Percentiles rank a stretch among this genome's conserved stretches.
phyloP scores from a whole-genome alignment of 2,888 invertebrate species.

The Lycaena phlaeas region DNA sequence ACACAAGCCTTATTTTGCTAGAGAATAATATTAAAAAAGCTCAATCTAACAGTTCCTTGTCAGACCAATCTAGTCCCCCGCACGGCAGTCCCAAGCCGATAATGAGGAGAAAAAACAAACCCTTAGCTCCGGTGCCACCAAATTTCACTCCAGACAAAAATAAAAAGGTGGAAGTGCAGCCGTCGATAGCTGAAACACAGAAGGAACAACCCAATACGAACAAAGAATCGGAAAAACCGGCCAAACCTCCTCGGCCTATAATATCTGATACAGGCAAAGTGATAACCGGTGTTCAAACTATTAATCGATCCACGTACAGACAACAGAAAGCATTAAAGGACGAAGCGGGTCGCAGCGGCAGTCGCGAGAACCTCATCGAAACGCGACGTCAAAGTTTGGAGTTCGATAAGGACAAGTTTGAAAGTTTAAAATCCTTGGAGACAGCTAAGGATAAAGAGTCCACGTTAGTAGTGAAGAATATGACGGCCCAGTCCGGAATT shows the following conservation, averaged over 20 bases:
- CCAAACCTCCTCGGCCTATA: slow-evolving; percentile 77
- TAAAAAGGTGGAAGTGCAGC: slow-evolving; percentile 38
- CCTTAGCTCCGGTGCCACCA: slow-evolving; percentile 80
- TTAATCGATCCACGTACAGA: slow-evolving; percentile 74
- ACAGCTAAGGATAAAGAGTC: slow-evolving; percentile 28
- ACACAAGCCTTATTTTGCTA: slow-evolving; percentile 67
- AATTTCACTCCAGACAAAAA: slow-evolving; percentile 69
- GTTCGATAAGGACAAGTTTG: slow-evolving; percentile 63
- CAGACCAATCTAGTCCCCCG: slow-evolving; percentile 79
- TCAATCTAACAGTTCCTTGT: slow-evolving; percentile 78
- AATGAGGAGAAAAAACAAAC: slow-evolving; percentile 82
- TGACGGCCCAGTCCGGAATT: slow-evolving; percentile 58
- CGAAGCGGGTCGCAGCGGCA: slow-evolving; percentile 47
- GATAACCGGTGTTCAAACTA: slow-evolving; percentile 71
- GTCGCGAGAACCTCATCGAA: slow-evolving; percentile 56
- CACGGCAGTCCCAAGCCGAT: slow-evolving; percentile 83
- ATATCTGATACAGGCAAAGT: slow-evolving; percentile 62
- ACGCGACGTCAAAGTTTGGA: slow-evolving; percentile 69
- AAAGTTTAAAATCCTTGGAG: slow-evolving; percentile 31
- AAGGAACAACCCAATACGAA: slow-evolving; percentile 30
- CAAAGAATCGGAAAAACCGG: slow-evolving; percentile 65
- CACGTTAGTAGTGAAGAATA: slow-evolving; percentile 45
- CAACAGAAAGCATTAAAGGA: slow-evolving; percentile 63
- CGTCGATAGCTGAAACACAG: slow-evolving; percentile 25
- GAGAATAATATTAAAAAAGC: slow-evolving; percentile 72